Conservation (phyloP, 2,888 invertebrate genomes). For the Cheilosia pagana region DNA sequence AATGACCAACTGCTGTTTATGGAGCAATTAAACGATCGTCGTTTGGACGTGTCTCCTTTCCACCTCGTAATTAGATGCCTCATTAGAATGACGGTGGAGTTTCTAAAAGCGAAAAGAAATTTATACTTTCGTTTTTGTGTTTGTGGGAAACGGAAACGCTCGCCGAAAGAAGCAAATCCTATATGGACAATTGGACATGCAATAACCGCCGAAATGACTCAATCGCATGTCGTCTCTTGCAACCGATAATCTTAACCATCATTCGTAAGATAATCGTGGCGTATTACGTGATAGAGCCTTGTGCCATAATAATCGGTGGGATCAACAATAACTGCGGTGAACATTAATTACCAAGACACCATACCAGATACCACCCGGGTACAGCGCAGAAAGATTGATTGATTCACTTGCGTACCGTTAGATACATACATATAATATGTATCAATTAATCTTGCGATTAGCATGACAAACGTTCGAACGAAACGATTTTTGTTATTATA, state of each 20-base stretch:
- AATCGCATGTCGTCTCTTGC: conserved; percentile 18
- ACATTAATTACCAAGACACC: not conserved
- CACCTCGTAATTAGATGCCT: conserved; percentile 45
- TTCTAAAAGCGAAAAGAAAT: conserved; percentile 9
- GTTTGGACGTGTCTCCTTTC: conserved; percentile 38
- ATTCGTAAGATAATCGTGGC: not conserved
- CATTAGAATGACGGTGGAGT: conserved; percentile 25
- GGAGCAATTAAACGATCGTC: conserved; percentile 51
- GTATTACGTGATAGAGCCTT: not conserved
- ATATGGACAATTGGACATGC: not conserved
- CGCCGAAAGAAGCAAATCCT: not conserved
- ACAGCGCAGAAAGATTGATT: too few relatives aligned
- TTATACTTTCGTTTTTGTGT: conserved; percentile 24
- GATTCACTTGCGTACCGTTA: too few relatives aligned
- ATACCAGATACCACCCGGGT: not conserved
- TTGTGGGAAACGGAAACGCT: not conserved
- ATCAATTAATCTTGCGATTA: too few relatives aligned
- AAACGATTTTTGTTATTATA: too few relatives aligned
- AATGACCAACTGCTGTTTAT: conserved; percentile 55
- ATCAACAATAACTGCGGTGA: not conserved
- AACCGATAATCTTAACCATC: conserved; percentile 10
- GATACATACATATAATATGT: too few relatives aligned
- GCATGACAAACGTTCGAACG: too few relatives aligned
- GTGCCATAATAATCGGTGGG: conserved; percentile 3
- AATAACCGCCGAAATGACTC: conserved; percentile 34